Conservation (phyloP, 2,888 invertebrate genomes). For the Hydriomena furcata region DNA sequence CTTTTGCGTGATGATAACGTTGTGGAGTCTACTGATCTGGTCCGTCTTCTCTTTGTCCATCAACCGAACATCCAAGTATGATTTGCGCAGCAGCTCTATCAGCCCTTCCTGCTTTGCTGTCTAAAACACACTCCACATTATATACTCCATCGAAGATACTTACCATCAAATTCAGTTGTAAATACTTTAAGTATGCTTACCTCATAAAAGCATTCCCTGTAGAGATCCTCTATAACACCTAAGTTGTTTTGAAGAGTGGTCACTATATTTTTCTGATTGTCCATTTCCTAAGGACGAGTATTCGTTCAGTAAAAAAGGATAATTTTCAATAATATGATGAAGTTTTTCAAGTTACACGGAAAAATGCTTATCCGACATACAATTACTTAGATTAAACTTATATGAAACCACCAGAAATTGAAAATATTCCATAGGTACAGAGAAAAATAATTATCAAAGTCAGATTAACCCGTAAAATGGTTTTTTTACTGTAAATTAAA, state of each 20-base stretch:
- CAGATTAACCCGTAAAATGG: no score
- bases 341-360: no score
- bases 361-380: no score
- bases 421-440: no score
- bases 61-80: conserved; percentile 58
- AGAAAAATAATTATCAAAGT: no score
- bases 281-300: conserved; percentile 47
- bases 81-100: conserved; percentile 63
- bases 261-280: conserved; percentile 53
- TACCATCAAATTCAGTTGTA: not conserved
- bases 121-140: conserved; percentile 42
- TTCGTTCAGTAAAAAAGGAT: not conserved
- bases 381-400: no score
- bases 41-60: conserved; percentile 56
- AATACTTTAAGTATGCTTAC: conserved; percentile 45
- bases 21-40: conserved; percentile 52
- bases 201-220: conserved; percentile 75
- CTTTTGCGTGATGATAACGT: conserved; percentile 53
- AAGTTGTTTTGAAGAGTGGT: conserved; percentile 60
- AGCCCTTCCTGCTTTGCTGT: conserved; percentile 69
- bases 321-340: no score
- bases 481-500: no score
- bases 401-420: no score
- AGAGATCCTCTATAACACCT: conserved; percentile 67
- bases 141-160: not conserved